A percentile compares a stretch with the other conserved stretches of the same genome.
Conservation (phyloP, 1,140 invertebrate species). For the Bradynema listronoti region DNA sequence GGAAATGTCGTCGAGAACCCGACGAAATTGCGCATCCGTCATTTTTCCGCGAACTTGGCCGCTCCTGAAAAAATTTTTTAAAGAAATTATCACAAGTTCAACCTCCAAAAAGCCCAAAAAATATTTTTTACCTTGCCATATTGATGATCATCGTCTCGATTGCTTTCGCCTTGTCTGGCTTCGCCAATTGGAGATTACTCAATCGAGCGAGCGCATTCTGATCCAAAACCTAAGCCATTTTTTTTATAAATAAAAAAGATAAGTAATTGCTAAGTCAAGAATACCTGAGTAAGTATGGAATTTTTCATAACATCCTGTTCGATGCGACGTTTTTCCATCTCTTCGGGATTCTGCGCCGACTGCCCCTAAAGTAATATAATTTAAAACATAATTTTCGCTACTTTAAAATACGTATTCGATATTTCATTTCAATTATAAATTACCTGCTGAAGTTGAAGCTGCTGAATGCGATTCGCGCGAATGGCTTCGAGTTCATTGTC, state of each 20-base stretch:
- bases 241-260: neutral
- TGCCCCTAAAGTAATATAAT: no score
- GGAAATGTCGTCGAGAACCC: slow-evolving; percentile 12
- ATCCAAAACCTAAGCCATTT: slow-evolving; percentile 12
- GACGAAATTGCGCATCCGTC: slow-evolving; percentile 12
- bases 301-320: slow-evolving; percentile 13
- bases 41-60: slow-evolving; percentile 15
- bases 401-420: no score
- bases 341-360: slow-evolving; percentile 5
- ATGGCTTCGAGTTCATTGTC: no score
- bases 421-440: no score
- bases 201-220: slow-evolving; percentile 14
- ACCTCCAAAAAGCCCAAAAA: slow-evolving; percentile 1
- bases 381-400: no score
- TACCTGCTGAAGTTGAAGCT: no score
- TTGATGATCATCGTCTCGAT: slow-evolving; percentile 19
- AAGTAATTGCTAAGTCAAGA: neutral
- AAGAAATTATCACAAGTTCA: neutral
- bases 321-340: neutral
- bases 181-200: slow-evolving; percentile 12
- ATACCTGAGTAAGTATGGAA: slow-evolving; percentile 6
- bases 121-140: slow-evolving; percentile 15
- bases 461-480: no score
- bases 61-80: slow-evolving; percentile 6
- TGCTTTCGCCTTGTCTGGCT: slow-evolving; percentile 15